Evolutionary conservation across 2,888 invertebrate genomes (phyloP), one percentile per base, ranked within the genome.

Genomic region (Elysia crispata): DNA sequence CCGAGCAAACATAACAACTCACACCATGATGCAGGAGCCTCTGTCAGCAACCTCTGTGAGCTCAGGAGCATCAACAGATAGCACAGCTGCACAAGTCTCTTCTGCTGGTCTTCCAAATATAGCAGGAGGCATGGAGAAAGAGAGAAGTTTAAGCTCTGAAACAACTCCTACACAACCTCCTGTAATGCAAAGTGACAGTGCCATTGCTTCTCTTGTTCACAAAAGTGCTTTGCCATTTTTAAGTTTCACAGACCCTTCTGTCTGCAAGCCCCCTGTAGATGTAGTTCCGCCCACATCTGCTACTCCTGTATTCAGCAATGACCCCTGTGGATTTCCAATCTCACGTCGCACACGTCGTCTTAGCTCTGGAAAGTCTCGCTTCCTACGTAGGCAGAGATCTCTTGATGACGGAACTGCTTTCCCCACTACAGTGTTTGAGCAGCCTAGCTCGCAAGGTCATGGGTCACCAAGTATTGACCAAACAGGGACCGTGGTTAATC

Each of bases 301-400:
- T 6, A 6, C 6, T 60, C 73, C 72, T 15, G 69, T 72, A n/a
- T 62, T 72, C 41, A 64, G 72, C 62, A 67, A 41, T n/a, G 70
- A 76, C 33, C 15, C 67, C 1, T 18, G 13, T n/a, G 74, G 30
- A 0, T 69, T 69, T 28, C 69, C 80, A 23, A 69, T 62, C 3
- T 75, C 57, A 8, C 75, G 49, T 33, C 75, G 80, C 6, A 64
- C 76, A 13, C 67, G 75, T 6, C 31, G 76, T n/a, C 70, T 80
- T 50, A 80, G 80, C 33, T 80, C 76, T 8, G 80, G 80, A 6
- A 80, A 80, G 20, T 80, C 80, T 13, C 62, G 80, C 5, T 80
- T 76, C 76, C 70, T 80, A 5, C 72, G 76, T 1, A 60, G 80
- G 1, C 80, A 80, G 30, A 30, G 76, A 31, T 80, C 80, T 6